A percentile compares a stretch with the other conserved stretches of the same genome.
phyloP scores from a whole-genome alignment of 2,113 vertebrate species.

The Thinocorus orbignyianus region DNA sequence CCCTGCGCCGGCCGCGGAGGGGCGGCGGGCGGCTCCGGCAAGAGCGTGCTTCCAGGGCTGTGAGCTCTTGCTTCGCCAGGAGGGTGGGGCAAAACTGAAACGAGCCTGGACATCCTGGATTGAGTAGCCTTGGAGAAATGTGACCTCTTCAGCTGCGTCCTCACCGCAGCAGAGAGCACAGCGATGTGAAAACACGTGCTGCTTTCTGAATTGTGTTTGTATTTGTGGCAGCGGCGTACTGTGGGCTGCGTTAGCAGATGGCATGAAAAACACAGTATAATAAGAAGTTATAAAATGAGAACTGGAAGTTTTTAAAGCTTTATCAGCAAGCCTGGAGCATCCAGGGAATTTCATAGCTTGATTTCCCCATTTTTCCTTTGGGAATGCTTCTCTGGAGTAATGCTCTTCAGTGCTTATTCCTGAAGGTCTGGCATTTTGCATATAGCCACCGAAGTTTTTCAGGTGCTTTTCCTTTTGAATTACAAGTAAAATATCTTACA shows the following conservation, averaged over 20 bases:
- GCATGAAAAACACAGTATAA: background rate
- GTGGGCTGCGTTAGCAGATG: background rate
- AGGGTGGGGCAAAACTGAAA: background rate
- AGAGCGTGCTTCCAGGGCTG: fast-evolving
- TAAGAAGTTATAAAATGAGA: background rate
- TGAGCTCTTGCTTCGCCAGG: background rate
- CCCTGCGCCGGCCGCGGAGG: fast-evolving
- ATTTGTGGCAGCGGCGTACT: background rate
- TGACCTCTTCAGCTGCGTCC: background rate
- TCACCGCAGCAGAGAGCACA: background rate
- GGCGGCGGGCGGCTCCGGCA: no score
- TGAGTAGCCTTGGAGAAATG: background rate
- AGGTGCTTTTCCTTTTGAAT: background rate
- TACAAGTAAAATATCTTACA: background rate
- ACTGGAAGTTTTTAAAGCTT: background rate
- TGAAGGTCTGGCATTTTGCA: background rate
- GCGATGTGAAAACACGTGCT: background rate
- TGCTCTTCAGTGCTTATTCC: background rate
- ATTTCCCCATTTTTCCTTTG: background rate
- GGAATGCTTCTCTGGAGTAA: background rate
- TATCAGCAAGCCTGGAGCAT: background rate
- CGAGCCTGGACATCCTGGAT: background rate
- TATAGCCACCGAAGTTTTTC: background rate
- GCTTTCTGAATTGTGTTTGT: background rate
- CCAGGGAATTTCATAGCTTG: background rate